phyloP scores from a whole-genome alignment of 1,140 invertebrate genomes.

The Lepidurus couesii region DNA sequence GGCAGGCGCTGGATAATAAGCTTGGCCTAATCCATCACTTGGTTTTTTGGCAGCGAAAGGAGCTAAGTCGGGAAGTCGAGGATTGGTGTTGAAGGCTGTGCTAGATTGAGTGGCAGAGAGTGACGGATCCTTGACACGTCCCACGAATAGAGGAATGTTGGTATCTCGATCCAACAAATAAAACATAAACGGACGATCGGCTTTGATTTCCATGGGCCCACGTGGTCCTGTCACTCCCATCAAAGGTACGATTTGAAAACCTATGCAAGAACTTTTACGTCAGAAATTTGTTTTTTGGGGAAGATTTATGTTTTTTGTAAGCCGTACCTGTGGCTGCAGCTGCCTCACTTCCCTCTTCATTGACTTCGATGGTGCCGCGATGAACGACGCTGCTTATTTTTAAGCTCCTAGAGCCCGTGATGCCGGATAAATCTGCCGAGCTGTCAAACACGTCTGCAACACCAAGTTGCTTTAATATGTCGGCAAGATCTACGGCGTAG shows the following conservation, averaged over 20 bases:
- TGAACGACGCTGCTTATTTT: constrained; percentile 61
- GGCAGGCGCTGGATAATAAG: background rate
- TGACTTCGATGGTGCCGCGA: constrained; percentile 72
- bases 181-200: constrained; percentile 31
- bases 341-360: constrained; percentile 72
- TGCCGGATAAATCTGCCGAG: constrained; percentile 57
- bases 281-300: constrained; percentile 28
- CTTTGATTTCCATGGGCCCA: constrained; percentile 30
- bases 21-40: background rate
- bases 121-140: constrained; percentile 28
- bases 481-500: constrained; percentile 23
- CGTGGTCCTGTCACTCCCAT: constrained; percentile 23
- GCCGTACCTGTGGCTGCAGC: constrained; percentile 61
- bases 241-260: constrained; percentile 26
- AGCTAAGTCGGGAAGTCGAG: background rate
- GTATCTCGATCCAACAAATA: constrained; percentile 28
- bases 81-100: background rate
- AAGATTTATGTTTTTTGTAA: constrained; percentile 50
- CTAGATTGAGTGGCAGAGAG: background rate
- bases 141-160: constrained; percentile 30
- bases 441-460: constrained; percentile 61
- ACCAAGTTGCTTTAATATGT: constrained; percentile 53
- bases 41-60: background rate
- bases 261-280: constrained; percentile 7
- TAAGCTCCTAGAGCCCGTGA: constrained; percentile 47